These are phyloP conservation scores for Aporophyla lueneburgensis DNA, from an alignment of 2,888 invertebrate species.

Conservation along the genomic window DNA sequence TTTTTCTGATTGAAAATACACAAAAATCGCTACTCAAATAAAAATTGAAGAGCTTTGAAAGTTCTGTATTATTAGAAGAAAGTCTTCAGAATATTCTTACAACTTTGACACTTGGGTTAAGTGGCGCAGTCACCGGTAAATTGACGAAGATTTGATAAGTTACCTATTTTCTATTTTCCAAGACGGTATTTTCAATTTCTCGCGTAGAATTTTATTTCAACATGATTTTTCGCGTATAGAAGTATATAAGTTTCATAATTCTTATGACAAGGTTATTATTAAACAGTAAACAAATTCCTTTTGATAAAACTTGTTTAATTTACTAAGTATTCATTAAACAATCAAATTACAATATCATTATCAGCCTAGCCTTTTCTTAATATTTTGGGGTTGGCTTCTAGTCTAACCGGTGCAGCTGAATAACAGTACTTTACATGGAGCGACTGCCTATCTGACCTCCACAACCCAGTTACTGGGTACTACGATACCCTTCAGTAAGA, in stretches of 20 bases:
- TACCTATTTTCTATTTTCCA: conserved; percentile 50
- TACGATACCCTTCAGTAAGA: too few species aligned
- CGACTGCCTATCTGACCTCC: too few species aligned
- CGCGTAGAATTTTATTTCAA: not conserved
- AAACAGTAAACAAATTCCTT: too few species aligned
- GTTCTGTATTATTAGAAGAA: conserved; percentile 59
- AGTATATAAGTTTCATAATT: not conserved
- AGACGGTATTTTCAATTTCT: conserved; percentile 19
- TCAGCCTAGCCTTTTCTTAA: not conserved
- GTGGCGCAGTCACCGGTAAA: conserved; percentile 64
- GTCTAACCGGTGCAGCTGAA: too few species aligned
- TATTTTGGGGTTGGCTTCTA: too few species aligned
- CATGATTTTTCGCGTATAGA: not conserved
- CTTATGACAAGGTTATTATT: too few species aligned
- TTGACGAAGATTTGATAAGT: conserved; percentile 60
- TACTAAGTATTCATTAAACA: not conserved
- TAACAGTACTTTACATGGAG: too few species aligned
- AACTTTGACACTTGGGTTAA: conserved; percentile 60
- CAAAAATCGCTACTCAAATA: conserved; percentile 71
- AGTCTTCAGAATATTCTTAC: conserved; percentile 42
- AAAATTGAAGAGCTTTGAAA: conserved; percentile 62
- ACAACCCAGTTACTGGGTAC: too few species aligned
- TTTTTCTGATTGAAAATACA: conserved; percentile 66
- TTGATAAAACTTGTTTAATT: not conserved
- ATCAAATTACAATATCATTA: not conserved